Base-by-base conservation (phyloP, 1,140 invertebrate species). In the Temnothorax nylanderi region DNA sequence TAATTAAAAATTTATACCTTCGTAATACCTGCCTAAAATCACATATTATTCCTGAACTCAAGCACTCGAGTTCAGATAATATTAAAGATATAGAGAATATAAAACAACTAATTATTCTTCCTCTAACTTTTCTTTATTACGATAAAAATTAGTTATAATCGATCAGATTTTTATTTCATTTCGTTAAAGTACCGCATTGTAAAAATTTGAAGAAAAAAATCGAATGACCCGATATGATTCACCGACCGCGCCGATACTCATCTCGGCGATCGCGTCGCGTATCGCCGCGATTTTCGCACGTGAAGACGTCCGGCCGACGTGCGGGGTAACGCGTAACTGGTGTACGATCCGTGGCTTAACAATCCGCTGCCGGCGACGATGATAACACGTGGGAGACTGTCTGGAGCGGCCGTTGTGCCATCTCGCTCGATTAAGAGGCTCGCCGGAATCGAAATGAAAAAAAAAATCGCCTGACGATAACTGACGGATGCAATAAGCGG, bases 341-440 rank as follows among this genome's bases (percentile, higher is more conserved):
- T 65, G n/a, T 49, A 65, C 10, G 75, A 4, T 58, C 32, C 54
- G 58, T 47, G 21, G 65, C 47, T 84, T 89, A 87, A 87, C 56
- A 75, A 82, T 62, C 32, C 56, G 37, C 62, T 56, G 34, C 34
- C 49, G 62, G 56, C 26, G 11, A 44, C 65, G 16, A 37, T 69
- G 87, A 86, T 89, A 89, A 89, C 51, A 86, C 69, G 69, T 86
- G 34, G 8, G 37, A 44, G 54, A 74, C n/a, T 86, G 88, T 85
- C 56, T 64, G 32, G n/a, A 65, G 21, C 13, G 56, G 87, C 47
- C 54, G 56, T 16, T 16, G 41, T 13, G 34, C 6, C 26, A 8
- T 44, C 58, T 26, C 32, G 11, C 3, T 18, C 18, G 51, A 75
- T 82, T 44, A 67, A 60, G 21, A 72, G 47, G 49, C 44, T 18